phyloP scores from a whole-genome alignment of 1,140 invertebrate genomes.

The Leptestheria dahalacensis region DNA sequence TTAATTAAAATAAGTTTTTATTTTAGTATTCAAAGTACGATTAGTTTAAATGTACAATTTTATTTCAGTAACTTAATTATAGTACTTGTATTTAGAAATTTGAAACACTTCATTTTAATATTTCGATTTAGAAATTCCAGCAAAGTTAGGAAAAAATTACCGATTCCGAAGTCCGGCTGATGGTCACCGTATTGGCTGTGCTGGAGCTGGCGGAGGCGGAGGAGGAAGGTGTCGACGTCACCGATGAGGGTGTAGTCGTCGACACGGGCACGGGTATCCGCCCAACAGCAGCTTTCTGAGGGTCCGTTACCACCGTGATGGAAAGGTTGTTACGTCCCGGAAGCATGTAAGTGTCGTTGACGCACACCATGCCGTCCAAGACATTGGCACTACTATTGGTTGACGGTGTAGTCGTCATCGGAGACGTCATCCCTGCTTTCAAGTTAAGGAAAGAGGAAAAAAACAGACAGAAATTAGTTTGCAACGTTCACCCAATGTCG shows the following conservation, averaged over 20 bases:
- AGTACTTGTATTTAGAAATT: too few relatives aligned
- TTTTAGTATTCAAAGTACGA: too few relatives aligned
- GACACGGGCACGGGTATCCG: neutral
- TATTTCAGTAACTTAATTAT: too few relatives aligned
- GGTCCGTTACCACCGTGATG: conserved; percentile 14
- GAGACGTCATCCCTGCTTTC: neutral
- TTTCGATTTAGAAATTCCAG: too few relatives aligned
- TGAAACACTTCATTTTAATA: too few relatives aligned
- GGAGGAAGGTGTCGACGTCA: neutral
- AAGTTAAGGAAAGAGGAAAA: too few relatives aligned
- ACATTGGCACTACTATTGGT: conserved; percentile 11
- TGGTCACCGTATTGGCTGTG: conserved; percentile 21
- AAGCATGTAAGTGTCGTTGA: conserved; percentile 16
- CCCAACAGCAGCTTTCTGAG: neutral
- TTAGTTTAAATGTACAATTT: too few relatives aligned
- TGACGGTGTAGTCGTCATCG: neutral
- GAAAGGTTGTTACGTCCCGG: conserved; percentile 14
- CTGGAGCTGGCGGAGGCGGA: conserved; percentile 16
- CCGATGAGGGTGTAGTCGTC: neutral
- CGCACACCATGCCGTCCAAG: conserved; percentile 15
- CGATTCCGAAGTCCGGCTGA: conserved; percentile 1
- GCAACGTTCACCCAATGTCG: too few relatives aligned
- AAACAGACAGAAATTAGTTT: too few relatives aligned
- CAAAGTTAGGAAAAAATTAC: too few relatives aligned
- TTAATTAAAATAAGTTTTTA: too few relatives aligned